phyloP scores from a whole-genome alignment of 2,113 vertebrate species.

The Plecotus auritus region DNA sequence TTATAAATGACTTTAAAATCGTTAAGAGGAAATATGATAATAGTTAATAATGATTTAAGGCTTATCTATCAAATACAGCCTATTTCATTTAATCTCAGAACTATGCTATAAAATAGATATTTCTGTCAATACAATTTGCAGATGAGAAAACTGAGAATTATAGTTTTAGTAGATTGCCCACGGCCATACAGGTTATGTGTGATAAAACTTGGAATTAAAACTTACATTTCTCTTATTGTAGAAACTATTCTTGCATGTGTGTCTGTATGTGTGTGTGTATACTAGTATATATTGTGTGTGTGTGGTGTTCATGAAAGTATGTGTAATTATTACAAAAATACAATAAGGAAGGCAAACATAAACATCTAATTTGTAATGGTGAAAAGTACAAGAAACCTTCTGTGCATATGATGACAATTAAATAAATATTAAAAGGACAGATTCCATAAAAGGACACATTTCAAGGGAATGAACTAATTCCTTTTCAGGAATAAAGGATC shows the following conservation, averaged over 20 bases:
- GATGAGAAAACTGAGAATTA: background rate
- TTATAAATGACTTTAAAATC: conserved; percentile 7
- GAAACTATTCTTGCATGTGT: background rate
- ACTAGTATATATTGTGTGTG: background rate
- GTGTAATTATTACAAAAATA: background rate
- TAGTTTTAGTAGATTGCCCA: background rate
- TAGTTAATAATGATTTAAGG: background rate
- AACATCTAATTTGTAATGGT: background rate
- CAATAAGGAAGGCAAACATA: background rate
- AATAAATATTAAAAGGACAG: background rate
- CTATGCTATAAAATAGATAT: background rate
- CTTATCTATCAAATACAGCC: background rate
- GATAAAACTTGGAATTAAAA: background rate
- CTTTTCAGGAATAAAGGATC: background rate
- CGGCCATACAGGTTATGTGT: background rate
- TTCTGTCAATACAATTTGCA: background rate
- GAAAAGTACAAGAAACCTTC: background rate
- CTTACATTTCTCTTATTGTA: background rate
- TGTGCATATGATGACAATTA: background rate
- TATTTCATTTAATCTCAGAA: background rate
- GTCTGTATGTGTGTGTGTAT: background rate
- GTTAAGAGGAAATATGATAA: background rate
- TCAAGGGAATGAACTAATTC: background rate
- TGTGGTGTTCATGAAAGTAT: background rate
- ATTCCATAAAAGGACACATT: background rate